Conservation (phyloP, 2,888 invertebrate genomes). For the Podabrus alpinus region DNA sequence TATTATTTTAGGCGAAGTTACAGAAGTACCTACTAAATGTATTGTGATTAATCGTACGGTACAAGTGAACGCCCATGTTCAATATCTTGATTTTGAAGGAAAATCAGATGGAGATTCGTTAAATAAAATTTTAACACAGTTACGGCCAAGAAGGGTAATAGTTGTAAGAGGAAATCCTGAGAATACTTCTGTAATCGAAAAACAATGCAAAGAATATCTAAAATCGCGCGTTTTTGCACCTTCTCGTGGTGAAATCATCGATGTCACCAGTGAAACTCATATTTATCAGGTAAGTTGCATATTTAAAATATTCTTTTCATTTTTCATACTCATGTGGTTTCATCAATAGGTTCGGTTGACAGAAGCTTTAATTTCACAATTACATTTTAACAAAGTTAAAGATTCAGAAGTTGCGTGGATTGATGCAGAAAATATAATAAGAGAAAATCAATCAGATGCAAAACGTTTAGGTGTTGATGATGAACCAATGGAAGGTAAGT, state of each 20-base stretch:
- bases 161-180: slow-evolving; percentile 74
- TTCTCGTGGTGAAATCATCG: slow-evolving; percentile 78
- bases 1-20: slow-evolving; percentile 51
- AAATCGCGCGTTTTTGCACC: slow-evolving; percentile 84
- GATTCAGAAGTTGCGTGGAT: slow-evolving; percentile 97
- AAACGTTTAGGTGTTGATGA: slow-evolving; percentile 55
- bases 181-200: slow-evolving; percentile 70
- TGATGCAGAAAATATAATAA: slow-evolving; percentile 73
- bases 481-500: slow-evolving; percentile 55
- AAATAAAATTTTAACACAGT: slow-evolving; percentile 77
- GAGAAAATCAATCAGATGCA: slow-evolving; percentile 65
- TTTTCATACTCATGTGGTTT: slow-evolving; percentile 8
- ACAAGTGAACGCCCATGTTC: slow-evolving; percentile 81
- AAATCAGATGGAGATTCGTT: slow-evolving; percentile 84
- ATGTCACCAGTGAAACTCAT: slow-evolving; percentile 96
- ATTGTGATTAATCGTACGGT: slow-evolving; percentile 74
- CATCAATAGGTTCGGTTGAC: slow-evolving; percentile 79
- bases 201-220: slow-evolving; percentile 67
- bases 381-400: slow-evolving; percentile 82
- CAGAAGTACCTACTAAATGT: slow-evolving; percentile 91
- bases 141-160: slow-evolving; percentile 82
- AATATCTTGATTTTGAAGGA: slow-evolving; percentile 97
- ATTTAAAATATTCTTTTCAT: neutral
- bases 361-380: slow-evolving; percentile 85
- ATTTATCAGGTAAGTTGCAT: slow-evolving; percentile 88